Evolutionary conservation across 2,113 vertebrate genomes (phyloP).

Genomic region (Ctenomys sociabilis): DNA sequence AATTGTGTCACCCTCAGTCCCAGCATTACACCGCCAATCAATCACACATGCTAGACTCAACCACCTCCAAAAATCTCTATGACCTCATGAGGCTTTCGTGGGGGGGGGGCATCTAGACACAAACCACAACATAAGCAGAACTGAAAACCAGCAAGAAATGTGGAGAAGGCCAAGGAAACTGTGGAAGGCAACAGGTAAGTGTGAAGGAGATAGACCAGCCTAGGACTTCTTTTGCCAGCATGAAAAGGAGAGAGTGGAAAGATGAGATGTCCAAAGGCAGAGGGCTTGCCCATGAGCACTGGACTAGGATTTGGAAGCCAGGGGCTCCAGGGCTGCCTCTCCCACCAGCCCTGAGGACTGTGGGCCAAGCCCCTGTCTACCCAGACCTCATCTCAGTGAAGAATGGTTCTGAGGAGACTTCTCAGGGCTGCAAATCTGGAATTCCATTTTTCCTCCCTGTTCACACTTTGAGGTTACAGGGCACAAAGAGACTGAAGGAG

Average conservation of each 20-base stretch:
- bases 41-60: not conserved
- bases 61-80: not conserved
- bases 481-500: not conserved
- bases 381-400: not conserved
- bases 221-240: rapidly evolving
- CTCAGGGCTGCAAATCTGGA: not conserved
- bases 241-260: not conserved
- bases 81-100: not conserved
- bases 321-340: not conserved
- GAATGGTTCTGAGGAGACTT: not conserved
- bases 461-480: not conserved
- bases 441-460: not conserved
- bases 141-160: not conserved
- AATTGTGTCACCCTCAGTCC: not conserved
- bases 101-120: not conserved
- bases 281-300: not conserved
- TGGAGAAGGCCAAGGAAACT: not conserved
- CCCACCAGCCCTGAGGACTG: not conserved
- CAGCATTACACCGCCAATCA: not conserved
- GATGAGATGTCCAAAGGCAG: not conserved
- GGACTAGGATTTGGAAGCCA: not conserved
- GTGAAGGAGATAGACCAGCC: not conserved
- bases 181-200: rapidly evolving
- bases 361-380: not conserved
- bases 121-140: not conserved